phyloP scores from a whole-genome alignment of 2,113 vertebrate genomes.

The Rattus norvegicus region GRCr8 NC_086031.1:84000501-84001000 shows the following conservation, averaged over 20 bases:
- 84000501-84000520: background rate
- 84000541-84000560: background rate
- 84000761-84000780: background rate
- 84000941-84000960: background rate
- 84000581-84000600: background rate
- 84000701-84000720: background rate
- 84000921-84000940: background rate
- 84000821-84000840: background rate
- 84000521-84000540: no score
- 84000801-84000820: background rate
- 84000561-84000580: background rate
- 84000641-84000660: background rate
- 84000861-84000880: background rate
- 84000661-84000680: background rate
- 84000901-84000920: background rate
- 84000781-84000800: background rate
- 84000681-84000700: background rate
- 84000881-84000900: background rate
- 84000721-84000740: background rate
- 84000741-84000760: background rate
- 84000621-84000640: background rate
- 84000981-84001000: background rate
- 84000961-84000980: background rate
- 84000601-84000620: no score
- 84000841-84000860: background rate